phyloP scores from a whole-genome alignment of 2,113 vertebrate species.

The Bos javanicus region DNA sequence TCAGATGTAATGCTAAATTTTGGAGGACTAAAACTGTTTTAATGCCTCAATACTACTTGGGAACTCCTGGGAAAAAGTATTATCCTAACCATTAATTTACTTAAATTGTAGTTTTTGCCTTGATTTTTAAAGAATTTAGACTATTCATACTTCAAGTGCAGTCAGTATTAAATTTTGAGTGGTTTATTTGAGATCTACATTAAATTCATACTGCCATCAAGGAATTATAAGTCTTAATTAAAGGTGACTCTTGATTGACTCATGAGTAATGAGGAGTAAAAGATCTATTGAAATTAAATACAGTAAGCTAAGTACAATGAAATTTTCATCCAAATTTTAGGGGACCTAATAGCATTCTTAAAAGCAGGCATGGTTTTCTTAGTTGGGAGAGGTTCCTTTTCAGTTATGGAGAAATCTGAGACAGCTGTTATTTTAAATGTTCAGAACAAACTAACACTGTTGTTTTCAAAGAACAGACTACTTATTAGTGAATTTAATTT shows the following conservation, averaged over 20 bases:
- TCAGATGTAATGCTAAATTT: background rate
- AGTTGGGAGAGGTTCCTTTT: background rate
- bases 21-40: background rate
- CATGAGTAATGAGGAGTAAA: conserved; percentile 2
- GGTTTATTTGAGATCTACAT: conserved; percentile 20
- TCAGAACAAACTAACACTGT: conserved; percentile 8
- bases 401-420: background rate
- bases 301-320: background rate
- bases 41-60: background rate
- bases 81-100: conserved; percentile 47
- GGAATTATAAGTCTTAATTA: conserved; percentile 41
- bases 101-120: conserved; percentile 25
- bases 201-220: conserved; percentile 38
- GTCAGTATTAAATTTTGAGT: conserved; percentile 44
- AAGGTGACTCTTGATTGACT: conserved; percentile 21
- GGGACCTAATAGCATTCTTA: background rate
- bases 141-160: conserved; percentile 30
- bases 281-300: conserved; percentile 25
- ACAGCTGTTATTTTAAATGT: conserved; percentile 7
- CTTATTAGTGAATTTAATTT: conserved; percentile 38
- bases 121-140: conserved; percentile 40
- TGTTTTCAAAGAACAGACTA: background rate
- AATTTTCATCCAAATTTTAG: conserved; percentile 17
- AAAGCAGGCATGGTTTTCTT: background rate
- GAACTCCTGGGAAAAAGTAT: conserved; percentile 4